Conservation (phyloP, 1,140 invertebrate genomes). For the Heliconius himera region DNA sequence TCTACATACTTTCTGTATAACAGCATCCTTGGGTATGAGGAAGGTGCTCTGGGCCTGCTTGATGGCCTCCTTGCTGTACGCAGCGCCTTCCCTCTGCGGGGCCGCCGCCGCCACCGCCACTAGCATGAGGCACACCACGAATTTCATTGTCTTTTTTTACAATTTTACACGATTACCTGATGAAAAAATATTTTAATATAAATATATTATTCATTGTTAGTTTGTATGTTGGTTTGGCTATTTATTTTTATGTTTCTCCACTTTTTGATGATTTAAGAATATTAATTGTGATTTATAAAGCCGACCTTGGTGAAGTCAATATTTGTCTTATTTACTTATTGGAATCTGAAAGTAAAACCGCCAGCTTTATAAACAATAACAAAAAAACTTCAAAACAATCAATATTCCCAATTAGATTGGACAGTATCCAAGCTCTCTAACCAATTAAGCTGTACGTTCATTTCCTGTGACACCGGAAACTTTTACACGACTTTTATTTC, state of each 20-base stretch:
- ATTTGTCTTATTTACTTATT: neutral
- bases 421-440: neutral
- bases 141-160: constrained; percentile 58
- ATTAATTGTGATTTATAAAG: too few species aligned
- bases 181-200: neutral
- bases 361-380: neutral
- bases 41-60: constrained; percentile 91
- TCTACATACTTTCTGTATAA: constrained; percentile 86
- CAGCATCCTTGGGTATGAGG: constrained; percentile 91
- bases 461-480: neutral
- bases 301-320: too few species aligned
- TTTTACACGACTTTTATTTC: neutral
- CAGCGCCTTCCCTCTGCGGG: constrained; percentile 89
- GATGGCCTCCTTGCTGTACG: constrained; percentile 92
- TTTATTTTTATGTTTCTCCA: too few species aligned
- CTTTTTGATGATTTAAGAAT: too few species aligned
- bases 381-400: neutral
- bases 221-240: neutral
- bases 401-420: neutral
- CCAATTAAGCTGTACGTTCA: neutral
- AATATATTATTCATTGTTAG: neutral
- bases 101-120: constrained; percentile 81
- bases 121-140: constrained; percentile 71
- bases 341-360: neutral
- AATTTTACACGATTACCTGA: constrained; percentile 11